These are phyloP conservation scores for Cyprinodon tularosa DNA, from an alignment of 2,113 vertebrate species.

Conservation along the genomic window DNA sequence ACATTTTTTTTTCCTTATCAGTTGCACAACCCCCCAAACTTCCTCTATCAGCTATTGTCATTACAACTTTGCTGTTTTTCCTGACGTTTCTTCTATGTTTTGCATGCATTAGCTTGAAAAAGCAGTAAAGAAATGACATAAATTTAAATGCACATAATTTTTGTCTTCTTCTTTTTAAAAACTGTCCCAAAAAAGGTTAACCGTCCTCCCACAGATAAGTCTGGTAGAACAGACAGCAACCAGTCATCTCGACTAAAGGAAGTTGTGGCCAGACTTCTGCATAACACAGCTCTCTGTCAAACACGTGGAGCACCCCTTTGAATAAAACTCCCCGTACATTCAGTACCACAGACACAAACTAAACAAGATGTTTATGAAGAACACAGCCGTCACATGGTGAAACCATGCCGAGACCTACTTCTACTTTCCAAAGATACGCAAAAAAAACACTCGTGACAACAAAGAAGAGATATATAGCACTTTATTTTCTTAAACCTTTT, in stretches of 20 bases:
- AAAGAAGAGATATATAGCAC: not conserved
- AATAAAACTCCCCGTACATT: slow-evolving; percentile 15
- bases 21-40: slow-evolving; percentile 33
- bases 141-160: not conserved
- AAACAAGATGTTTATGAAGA: slow-evolving; percentile 33
- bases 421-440: slow-evolving; percentile 43
- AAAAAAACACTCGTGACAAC: not conserved
- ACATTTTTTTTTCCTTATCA: slow-evolving; percentile 34
- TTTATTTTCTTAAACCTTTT: not conserved
- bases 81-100: slow-evolving; percentile 7
- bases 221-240: not conserved
- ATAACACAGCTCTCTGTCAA: not conserved
- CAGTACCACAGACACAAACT: slow-evolving; percentile 21
- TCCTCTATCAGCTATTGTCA: slow-evolving; percentile 32
- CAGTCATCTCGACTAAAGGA: slow-evolving; percentile 36
- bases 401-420: slow-evolving; percentile 27
- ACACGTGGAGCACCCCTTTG: slow-evolving; percentile 14
- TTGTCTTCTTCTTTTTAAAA: not conserved
- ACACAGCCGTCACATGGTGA: slow-evolving; percentile 23
- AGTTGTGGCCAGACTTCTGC: slow-evolving; percentile 51
- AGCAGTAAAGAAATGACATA: not conserved
- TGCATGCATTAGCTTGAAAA: not conserved
- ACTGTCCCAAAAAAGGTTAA: not conserved
- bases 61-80: not conserved
- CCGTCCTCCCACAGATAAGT: slow-evolving; percentile 15